phyloP scores from a whole-genome alignment of 1,140 invertebrate genomes.

The Drosophila ficusphila region DNA sequence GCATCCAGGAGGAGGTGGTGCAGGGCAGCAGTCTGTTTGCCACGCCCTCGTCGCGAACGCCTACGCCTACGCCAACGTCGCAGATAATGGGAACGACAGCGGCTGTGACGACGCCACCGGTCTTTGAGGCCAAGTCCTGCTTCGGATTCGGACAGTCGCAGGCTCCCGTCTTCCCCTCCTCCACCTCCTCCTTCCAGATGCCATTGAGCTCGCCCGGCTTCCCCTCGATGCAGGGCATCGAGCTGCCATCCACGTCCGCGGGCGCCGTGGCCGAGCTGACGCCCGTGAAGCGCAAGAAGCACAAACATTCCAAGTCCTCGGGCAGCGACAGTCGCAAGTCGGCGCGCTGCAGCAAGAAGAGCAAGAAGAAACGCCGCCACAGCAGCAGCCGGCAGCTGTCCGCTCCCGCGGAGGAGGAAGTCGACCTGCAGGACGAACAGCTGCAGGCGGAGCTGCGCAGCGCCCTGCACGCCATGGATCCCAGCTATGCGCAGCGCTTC shows the following conservation, averaged over 20 bases:
- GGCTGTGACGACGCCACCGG: conserved; percentile 10
- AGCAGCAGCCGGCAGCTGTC: conserved; percentile 43
- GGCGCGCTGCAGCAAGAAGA: conserved; percentile 77
- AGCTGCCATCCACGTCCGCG: conserved; percentile 64
- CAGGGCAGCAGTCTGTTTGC: conserved; percentile 68
- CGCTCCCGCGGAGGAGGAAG: conserved; percentile 47
- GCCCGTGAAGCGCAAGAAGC: conserved; percentile 77
- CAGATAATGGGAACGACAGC: neutral
- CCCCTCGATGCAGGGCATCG: conserved; percentile 80
- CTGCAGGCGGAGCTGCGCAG: conserved; percentile 78
- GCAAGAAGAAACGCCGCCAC: conserved; percentile 74
- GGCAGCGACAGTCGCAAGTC: conserved; percentile 68
- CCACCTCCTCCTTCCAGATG: conserved; percentile 45
- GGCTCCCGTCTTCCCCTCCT: conserved; percentile 28
- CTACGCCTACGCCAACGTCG: conserved; percentile 37
- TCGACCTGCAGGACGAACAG: conserved; percentile 81
- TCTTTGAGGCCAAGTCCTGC: conserved; percentile 27
- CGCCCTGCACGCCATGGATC: conserved; percentile 68
- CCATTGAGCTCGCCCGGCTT: conserved; percentile 56
- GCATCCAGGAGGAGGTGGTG: conserved; percentile 90
- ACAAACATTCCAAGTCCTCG: conserved; percentile 83
- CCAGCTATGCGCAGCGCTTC: conserved; percentile 66
- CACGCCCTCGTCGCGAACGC: conserved; percentile 65
- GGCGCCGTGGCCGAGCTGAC: conserved; percentile 26
- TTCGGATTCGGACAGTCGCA: conserved; percentile 33